phyloP scores from a whole-genome alignment of 2,113 vertebrate genomes.

The Boleophthalmus pectinirostris region DNA sequence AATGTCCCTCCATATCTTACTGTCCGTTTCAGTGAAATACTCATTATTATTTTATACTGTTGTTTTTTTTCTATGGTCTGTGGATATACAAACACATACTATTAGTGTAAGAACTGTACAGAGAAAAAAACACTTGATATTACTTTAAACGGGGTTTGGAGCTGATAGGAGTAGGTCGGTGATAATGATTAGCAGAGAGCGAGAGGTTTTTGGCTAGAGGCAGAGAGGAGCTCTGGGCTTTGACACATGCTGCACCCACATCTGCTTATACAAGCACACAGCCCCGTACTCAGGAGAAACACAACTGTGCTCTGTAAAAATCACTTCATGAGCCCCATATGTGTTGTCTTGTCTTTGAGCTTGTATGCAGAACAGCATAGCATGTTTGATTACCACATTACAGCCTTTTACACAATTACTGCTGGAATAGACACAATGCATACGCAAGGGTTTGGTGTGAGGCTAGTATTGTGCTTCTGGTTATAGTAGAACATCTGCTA shows the following conservation, averaged over 20 bases:
- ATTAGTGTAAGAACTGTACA: too few relatives aligned
- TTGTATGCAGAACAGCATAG: neutral
- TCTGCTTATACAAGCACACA: conserved; percentile 19
- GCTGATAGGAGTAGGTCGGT: neutral
- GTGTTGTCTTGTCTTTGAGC: neutral
- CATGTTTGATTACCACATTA: conserved; percentile 18
- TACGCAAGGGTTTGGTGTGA: neutral
- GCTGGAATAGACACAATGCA: conserved; percentile 12
- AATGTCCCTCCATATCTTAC: too few relatives aligned
- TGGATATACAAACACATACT: too few relatives aligned
- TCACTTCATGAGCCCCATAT: conserved; percentile 24
- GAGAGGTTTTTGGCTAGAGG: conserved; percentile 15
- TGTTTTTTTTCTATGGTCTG: too few relatives aligned
- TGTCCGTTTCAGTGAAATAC: too few relatives aligned
- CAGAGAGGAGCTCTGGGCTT: conserved; percentile 17
- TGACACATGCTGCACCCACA: conserved; percentile 30
- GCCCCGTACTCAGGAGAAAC: neutral
- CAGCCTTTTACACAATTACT: conserved; percentile 7
- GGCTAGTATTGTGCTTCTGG: conserved; percentile 13
- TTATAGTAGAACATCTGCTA: conserved; percentile 18
- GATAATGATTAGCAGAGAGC: conserved; percentile 24
- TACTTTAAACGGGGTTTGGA: conserved; percentile 9
- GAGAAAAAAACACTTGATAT: neutral
- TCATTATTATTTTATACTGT: too few relatives aligned
- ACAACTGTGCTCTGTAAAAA: conserved; percentile 16